phyloP scores from a whole-genome alignment of 2,888 invertebrate species.

The Lordiphosa andalusiaca region DNA sequence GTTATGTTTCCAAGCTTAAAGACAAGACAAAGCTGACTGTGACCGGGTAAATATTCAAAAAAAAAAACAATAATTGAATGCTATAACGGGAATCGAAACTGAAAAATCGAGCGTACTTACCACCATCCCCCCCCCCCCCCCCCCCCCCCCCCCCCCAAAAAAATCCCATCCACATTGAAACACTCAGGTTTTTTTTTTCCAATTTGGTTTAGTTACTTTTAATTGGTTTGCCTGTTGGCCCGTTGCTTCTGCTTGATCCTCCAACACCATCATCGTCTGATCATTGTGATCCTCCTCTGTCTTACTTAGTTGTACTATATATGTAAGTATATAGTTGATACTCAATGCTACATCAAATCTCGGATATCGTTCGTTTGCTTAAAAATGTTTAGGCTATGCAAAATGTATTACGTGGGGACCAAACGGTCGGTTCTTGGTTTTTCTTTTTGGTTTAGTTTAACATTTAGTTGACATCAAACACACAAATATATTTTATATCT shows the following conservation, averaged over 20 bases:
- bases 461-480: slow-evolving; percentile 58
- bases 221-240: slow-evolving; percentile 32
- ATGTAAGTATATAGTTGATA: slow-evolving; percentile 9
- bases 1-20: too few relatives aligned
- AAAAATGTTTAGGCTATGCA: slow-evolving; percentile 38
- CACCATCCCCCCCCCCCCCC: too few relatives aligned
- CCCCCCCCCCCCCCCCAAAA: too few relatives aligned
- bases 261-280: slow-evolving; percentile 1
- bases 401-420: slow-evolving; percentile 29
- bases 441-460: slow-evolving; percentile 41
- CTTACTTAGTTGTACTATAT: slow-evolving; percentile 8
- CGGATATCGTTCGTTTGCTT: slow-evolving; percentile 21
- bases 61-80: too few relatives aligned
- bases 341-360: slow-evolving; percentile 15
- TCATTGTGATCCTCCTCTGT: not conserved
- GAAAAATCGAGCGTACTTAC: too few relatives aligned
- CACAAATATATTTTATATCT: slow-evolving; percentile 32
- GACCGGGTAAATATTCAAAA: too few relatives aligned
- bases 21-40: too few relatives aligned
- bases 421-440: slow-evolving; percentile 1
- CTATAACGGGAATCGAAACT: too few relatives aligned
- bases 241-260: slow-evolving; percentile 2
- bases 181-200: not conserved
- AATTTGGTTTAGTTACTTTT: slow-evolving; percentile 32
- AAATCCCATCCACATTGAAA: not conserved